Conservation (phyloP, 2,797 vertebrate genomes). For the Neosalanx taihuensis region DNA sequence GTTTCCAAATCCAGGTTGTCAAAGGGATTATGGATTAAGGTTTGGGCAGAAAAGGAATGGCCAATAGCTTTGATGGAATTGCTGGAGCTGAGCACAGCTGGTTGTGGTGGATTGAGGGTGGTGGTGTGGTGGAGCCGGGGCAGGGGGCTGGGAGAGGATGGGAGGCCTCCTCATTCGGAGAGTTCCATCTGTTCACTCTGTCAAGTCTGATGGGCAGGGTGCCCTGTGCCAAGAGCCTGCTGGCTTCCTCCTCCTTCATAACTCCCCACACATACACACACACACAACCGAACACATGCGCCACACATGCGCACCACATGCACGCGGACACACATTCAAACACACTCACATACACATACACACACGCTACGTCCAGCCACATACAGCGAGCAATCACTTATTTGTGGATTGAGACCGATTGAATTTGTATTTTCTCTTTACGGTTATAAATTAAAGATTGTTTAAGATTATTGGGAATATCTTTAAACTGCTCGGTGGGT, state of each 20-base stretch:
- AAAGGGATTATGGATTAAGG: constrained; percentile 29
- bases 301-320: constrained; percentile 16
- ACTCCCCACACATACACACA: constrained; percentile 4
- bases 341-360: constrained; percentile 1
- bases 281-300: constrained; percentile 1
- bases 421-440: background rate
- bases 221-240: constrained; percentile 60
- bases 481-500: constrained; percentile 39
- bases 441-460: constrained; percentile 10
- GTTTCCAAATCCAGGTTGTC: constrained; percentile 39
- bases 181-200: constrained; percentile 70
- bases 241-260: constrained; percentile 32
- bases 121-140: constrained; percentile 23
- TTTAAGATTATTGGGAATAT: constrained; percentile 33
- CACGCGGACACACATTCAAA: constrained; percentile 19
- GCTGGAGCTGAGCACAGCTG: constrained; percentile 58
- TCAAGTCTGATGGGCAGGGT: constrained; percentile 59
- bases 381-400: constrained; percentile 24
- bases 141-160: constrained; percentile 41
- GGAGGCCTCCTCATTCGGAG: constrained; percentile 53
- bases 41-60: constrained; percentile 45
- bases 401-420: constrained; percentile 1
- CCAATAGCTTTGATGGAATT: constrained; percentile 64
- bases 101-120: constrained; percentile 38
- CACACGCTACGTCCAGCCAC: background rate